Conservation (phyloP, 2,113 vertebrate genomes). For the Corythaeola cristata region DNA sequence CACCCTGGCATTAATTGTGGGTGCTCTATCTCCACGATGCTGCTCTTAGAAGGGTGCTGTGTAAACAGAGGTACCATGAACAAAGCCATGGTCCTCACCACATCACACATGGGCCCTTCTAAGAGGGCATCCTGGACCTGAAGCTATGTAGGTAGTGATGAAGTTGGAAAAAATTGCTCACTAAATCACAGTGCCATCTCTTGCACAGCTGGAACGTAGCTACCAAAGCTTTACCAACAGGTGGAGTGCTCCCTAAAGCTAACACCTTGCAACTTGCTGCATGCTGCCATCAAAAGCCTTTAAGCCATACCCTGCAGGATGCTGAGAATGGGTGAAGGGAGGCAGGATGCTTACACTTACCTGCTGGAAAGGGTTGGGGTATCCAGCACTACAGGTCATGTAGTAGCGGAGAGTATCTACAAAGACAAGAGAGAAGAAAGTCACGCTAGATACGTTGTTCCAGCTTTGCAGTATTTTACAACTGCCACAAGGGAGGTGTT, state of each 20-base stretch:
- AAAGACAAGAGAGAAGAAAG: not conserved
- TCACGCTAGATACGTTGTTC: not conserved
- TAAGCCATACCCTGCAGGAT: not conserved
- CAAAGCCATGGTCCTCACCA: not conserved
- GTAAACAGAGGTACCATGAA: not conserved
- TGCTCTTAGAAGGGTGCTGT: not conserved
- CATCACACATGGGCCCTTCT: not conserved
- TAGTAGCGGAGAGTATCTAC: constrained; percentile 92
- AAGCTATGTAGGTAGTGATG: not conserved
- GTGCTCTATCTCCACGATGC: not conserved
- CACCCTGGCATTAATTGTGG: not conserved
- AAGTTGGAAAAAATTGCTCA: not conserved
- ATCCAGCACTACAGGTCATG: constrained; percentile 83
- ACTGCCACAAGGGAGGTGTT: not conserved
- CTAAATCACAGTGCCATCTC: not conserved
- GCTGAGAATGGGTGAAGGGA: not conserved
- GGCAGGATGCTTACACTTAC: constrained; percentile 64
- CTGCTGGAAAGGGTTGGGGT: constrained; percentile 95
- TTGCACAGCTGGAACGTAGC: not conserved
- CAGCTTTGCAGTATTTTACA: not conserved
- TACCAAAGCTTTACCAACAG: not conserved
- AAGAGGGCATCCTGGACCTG: not conserved
- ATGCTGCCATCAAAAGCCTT: not conserved
- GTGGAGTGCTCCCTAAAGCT: not conserved
- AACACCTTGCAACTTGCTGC: not conserved